phyloP scores from a whole-genome alignment of 2,113 vertebrate genomes.

The Chloebia gouldiae region DNA sequence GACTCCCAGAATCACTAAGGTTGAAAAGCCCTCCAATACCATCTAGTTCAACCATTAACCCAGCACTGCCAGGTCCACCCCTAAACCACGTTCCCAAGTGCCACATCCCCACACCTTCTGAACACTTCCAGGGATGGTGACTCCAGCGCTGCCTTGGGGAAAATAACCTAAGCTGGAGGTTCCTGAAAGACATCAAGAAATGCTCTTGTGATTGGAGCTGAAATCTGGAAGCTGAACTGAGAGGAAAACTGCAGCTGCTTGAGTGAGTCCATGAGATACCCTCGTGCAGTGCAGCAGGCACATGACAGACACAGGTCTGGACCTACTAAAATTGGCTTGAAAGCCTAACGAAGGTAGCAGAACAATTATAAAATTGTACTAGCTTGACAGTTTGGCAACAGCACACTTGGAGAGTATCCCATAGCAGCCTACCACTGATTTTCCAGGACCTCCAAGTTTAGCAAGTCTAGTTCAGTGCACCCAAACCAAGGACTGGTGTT shows the following conservation, averaged over 20 bases:
- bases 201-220: not conserved
- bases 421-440: not conserved
- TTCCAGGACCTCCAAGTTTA: not conserved
- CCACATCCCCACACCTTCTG: not conserved
- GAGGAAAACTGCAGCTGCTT: not conserved
- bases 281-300: rapidly evolving
- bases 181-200: not conserved
- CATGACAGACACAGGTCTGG: not conserved
- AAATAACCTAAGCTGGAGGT: not conserved
- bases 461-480: not conserved
- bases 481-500: not conserved
- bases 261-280: not conserved
- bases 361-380: not conserved
- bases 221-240: not conserved
- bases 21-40: not conserved
- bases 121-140: not conserved
- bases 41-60: not conserved
- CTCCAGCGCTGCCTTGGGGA: not conserved
- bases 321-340: not conserved
- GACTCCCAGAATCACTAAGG: not conserved
- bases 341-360: not conserved
- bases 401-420: not conserved
- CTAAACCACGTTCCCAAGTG: not conserved
- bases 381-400: not conserved
- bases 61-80: not conserved